Evolutionary conservation across 2,797 vertebrate genomes (phyloP).

Genomic region (Meda fulgida): DNA sequence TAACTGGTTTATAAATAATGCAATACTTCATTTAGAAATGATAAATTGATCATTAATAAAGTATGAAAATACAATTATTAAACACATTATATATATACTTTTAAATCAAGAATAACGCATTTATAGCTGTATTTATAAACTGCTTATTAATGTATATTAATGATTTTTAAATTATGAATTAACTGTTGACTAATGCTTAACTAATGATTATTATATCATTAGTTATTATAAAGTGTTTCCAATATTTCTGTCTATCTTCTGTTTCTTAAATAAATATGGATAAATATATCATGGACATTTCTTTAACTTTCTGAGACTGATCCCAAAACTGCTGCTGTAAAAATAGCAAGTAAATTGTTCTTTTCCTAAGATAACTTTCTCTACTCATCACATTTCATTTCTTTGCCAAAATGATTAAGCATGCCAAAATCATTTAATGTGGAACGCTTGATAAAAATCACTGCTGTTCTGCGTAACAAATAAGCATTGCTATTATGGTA

Average conservation of each 20-base stretch:
- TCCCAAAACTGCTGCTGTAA: not conserved
- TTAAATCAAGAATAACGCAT: too few relatives aligned
- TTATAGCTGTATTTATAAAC: too few relatives aligned
- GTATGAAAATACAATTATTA: too few relatives aligned
- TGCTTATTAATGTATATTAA: too few relatives aligned
- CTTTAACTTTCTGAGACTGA: not conserved
- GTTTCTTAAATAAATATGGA: not conserved
- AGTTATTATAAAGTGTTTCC: too few relatives aligned
- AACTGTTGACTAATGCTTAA: too few relatives aligned
- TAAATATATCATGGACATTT: not conserved
- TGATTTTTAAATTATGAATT: too few relatives aligned
- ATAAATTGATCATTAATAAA: too few relatives aligned
- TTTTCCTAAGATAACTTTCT: not conserved
- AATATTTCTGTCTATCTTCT: not conserved
- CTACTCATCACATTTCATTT: constrained; percentile 47
- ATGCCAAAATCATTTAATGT: constrained; percentile 24
- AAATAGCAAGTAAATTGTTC: not conserved
- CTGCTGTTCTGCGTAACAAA: constrained; percentile 63
- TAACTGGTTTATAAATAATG: too few relatives aligned
- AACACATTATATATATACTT: too few relatives aligned
- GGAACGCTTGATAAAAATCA: constrained; percentile 58
- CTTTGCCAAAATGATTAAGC: constrained; percentile 20
- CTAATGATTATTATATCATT: too few relatives aligned
- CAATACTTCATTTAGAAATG: too few relatives aligned
- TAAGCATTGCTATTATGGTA: constrained; percentile 67